phyloP scores from a whole-genome alignment of 2,888 invertebrate species.

The Mythimna pallens region DNA sequence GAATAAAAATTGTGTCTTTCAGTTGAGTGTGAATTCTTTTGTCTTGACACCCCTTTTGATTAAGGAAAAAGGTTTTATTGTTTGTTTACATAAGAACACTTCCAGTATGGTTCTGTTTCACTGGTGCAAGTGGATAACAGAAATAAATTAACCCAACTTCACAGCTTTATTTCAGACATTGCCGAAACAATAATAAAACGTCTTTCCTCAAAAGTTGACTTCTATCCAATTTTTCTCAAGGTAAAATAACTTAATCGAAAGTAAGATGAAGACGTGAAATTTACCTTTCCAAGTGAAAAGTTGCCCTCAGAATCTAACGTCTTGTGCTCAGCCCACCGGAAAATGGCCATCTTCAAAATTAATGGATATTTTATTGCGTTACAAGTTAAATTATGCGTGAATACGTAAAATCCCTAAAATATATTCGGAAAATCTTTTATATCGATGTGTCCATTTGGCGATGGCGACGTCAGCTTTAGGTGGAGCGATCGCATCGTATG shows the following conservation, averaged over 20 bases:
- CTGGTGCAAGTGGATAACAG: slow-evolving; percentile 3
- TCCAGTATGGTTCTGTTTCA: neutral
- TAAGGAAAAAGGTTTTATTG: slow-evolving; percentile 57
- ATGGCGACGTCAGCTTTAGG: slow-evolving; percentile 61
- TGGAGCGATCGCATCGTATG: slow-evolving; percentile 55
- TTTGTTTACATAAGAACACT: slow-evolving; percentile 29
- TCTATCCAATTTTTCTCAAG: slow-evolving; percentile 50
- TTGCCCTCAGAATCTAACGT: slow-evolving; percentile 78
- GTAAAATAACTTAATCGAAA: slow-evolving; percentile 53
- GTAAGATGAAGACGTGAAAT: slow-evolving; percentile 71
- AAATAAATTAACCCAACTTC: slow-evolving; percentile 17
- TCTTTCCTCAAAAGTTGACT: slow-evolving; percentile 36
- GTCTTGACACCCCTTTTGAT: slow-evolving; percentile 59
- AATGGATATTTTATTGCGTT: slow-evolving; percentile 89
- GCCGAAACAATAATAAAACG: slow-evolving; percentile 26
- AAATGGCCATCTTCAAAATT: slow-evolving; percentile 88
- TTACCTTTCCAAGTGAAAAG: slow-evolving; percentile 74
- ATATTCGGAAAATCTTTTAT: slow-evolving; percentile 72
- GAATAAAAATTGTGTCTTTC: slow-evolving; percentile 52
- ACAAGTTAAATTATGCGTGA: slow-evolving; percentile 88
- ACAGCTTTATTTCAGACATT: slow-evolving; percentile 24
- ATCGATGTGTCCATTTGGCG: slow-evolving; percentile 68
- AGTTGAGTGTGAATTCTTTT: slow-evolving; percentile 55
- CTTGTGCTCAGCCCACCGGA: slow-evolving; percentile 82
- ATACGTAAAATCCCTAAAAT: slow-evolving; percentile 79